Percentiles rank a stretch among this genome's conserved stretches.
phyloP scores from a whole-genome alignment of 2,113 vertebrate species.

The Hepsetus odoe region DNA sequence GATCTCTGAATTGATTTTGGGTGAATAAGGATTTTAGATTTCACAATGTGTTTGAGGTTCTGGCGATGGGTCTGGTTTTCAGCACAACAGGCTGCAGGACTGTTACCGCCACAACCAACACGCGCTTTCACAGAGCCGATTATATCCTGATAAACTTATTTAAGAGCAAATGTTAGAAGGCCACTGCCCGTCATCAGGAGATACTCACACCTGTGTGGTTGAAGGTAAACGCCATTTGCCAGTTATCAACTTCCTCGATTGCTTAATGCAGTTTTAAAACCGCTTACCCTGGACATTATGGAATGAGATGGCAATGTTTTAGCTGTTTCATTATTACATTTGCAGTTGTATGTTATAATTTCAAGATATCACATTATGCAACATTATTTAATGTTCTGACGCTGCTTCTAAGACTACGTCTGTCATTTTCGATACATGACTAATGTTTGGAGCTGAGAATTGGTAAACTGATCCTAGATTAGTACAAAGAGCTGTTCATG shows the following conservation, averaged over 20 bases:
- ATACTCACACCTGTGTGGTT: background rate
- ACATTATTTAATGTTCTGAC: background rate
- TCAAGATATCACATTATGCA: background rate
- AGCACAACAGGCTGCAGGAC: background rate
- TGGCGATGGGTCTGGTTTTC: too few species aligned
- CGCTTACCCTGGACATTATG: background rate
- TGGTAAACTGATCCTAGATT: background rate
- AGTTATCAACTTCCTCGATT: background rate
- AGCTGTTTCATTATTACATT: too few species aligned
- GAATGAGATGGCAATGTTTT: background rate
- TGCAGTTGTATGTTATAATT: background rate
- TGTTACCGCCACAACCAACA: background rate
- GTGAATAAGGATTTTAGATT: too few species aligned
- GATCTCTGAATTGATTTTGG: background rate
- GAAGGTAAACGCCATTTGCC: background rate
- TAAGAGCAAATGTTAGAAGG: slow-evolving; percentile 13
- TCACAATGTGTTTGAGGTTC: too few species aligned
- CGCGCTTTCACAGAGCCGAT: background rate
- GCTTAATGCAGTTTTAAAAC: background rate
- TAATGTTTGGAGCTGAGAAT: background rate
- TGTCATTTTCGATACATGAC: background rate
- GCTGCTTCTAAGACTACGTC: background rate
- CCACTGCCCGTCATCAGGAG: background rate
- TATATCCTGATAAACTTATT: slow-evolving; percentile 5
- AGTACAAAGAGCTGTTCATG: background rate